Evolutionary conservation across 2,888 invertebrate species (phyloP), one percentile per base, ranked within the genome.

Genomic region (Ornithoptera alexandrae): DNA sequence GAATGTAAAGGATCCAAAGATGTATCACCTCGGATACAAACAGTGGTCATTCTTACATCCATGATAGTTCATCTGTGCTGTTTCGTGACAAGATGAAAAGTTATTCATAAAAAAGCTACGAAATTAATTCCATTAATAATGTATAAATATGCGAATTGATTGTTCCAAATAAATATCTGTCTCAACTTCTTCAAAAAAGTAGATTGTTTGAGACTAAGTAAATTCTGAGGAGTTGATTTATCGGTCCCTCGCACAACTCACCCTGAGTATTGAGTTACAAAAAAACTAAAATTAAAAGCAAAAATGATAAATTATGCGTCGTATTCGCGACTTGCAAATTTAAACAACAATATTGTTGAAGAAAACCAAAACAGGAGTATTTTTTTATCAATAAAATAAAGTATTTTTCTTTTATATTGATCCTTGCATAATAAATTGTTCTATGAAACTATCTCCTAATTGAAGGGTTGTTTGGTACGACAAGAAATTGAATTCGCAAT

Each of bases 111-210:
- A n/a, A n/a, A 53, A 50, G n/a, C 53, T 12, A 46, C 46, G 30
- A 5, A 30, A 46, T 46, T 46, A 1, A n/a, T 53, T 18, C 1
- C 18, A n/a, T 53, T 53, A 53, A n/a, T 60, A 66, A 59, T 66
- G 50, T 60, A 60, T 24, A 66, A 60, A 66, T 66, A n/a, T 30
- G 15, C 2, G 50, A 30, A 66, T 66, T 66, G 30, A 60, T 66
- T 50, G 50, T 60, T 59, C n/a, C 24, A 60, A 66, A 66, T 66
- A 66, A 66, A 66, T 66, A 66, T 60, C 65, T 46, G 65, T 65
- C 60, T 17, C 50, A 59, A 66, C 60, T 66, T 66, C 60, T 66
- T 60, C 60, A 66, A 42, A 58, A 60, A 66, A 66, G 60, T 24
- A 50, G 50, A 15, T 50, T 60, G 59, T 58, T 58, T 24, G 46